Base-by-base conservation (phyloP, 2,888 invertebrate genomes). In the Leucoma salicis region DNA sequence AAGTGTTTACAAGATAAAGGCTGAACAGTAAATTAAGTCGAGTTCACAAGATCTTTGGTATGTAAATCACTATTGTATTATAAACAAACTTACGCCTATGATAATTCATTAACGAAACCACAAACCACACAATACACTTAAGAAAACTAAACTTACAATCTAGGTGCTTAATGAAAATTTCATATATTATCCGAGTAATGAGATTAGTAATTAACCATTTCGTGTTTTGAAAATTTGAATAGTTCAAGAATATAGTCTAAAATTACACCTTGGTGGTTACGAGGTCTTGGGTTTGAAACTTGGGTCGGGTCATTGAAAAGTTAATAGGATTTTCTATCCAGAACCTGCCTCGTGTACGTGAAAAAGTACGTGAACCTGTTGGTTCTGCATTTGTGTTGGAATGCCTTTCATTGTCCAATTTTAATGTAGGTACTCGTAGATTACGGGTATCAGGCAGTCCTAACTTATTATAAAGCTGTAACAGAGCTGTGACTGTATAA, bases 1-100 rank as follows among this genome's bases (percentile, higher is more conserved):
- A 51, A 51, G 62, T 56, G 44, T 18, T 18, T 21, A 14, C 8
- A 14, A 45, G 36, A 46, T n/a, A 12, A 35, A 43, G 35, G 38
- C 31, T 28, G 27, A 37, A 31, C 41, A 3, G 33, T 44, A 39
- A 49, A 39, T 47, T 51, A 50, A 51, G 8, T 49, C 31, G 39
- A 56, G 53, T 57, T 65, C 57, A 39, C 35, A 57, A 65, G 68
- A 67, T 67, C 69, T 75, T 77, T 74, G 75, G 73, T 72, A 67
- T 70, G 49, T 52, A 60, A 66, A 71, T 73, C 57, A 67, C 57
- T 66, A 51, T 63, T 63, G 43, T 46, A 55, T 56, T 59, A 60
- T 49, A 57, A 65, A 69, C 66, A 61, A 63, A 65, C 57, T 60
- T 38, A 46, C 10, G 39, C 29, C 12, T 35, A 38, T 14, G 8